phyloP scores from a whole-genome alignment of 2,113 vertebrate species.

The Eira barbara region DNA sequence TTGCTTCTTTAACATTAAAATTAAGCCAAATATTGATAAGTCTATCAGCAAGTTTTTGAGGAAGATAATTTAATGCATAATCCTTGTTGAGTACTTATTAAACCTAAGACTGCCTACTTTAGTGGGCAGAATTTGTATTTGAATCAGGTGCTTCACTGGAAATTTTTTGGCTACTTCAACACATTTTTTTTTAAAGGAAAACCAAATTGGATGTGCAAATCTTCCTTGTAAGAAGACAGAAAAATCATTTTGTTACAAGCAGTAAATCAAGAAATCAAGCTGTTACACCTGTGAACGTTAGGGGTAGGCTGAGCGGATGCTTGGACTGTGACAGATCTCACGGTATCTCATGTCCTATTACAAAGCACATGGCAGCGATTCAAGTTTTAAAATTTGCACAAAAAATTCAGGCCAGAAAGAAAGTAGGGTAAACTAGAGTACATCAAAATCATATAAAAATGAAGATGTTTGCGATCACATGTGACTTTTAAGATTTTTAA shows the following conservation, averaged over 20 bases:
- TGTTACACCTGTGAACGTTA: neutral
- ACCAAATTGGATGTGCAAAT: slow-evolving; percentile 31
- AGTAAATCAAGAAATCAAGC: slow-evolving; percentile 26
- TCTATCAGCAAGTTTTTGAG: slow-evolving; percentile 59
- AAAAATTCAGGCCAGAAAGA: neutral
- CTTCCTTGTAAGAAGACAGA: slow-evolving; percentile 41
- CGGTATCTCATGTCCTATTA: neutral
- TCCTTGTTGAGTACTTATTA: neutral
- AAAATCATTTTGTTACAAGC: slow-evolving; percentile 20
- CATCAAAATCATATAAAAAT: neutral
- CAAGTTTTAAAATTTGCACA: neutral
- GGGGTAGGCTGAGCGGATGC: neutral
- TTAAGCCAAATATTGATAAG: slow-evolving; percentile 63
- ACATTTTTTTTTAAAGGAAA: neutral
- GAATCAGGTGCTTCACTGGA: neutral
- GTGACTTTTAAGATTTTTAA: neutral
- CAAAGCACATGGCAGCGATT: neutral
- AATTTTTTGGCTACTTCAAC: slow-evolving; percentile 30
- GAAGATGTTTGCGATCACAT: neutral
- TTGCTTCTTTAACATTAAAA: slow-evolving; percentile 55
- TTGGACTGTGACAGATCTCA: neutral
- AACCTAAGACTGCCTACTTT: neutral
- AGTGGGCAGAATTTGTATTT: slow-evolving; percentile 38
- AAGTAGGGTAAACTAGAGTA: neutral
- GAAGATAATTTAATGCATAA: slow-evolving; percentile 48